Base-by-base conservation (phyloP, 1,140 invertebrate genomes). In the Calycopis cecrops region DNA sequence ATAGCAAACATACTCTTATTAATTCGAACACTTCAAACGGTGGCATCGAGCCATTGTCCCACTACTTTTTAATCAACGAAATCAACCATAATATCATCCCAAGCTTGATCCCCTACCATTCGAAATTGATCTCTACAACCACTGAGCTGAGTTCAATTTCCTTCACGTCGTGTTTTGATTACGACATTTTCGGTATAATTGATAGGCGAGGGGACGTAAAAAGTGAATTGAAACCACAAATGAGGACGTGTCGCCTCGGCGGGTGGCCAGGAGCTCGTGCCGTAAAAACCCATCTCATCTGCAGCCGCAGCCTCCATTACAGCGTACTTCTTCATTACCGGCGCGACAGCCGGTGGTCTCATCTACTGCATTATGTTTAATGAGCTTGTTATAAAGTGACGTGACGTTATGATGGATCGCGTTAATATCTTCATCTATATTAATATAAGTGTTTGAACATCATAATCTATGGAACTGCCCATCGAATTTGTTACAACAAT, bases 151-250 rank as follows among this genome's bases (percentile, higher is more conserved):
- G 40, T 44, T 16, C 8, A 14, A 44, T 9, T 16, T 44, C 40
- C 12, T 12, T 4, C 11, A 52, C 34, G 35, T 21, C 9, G 18
- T 9, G 12, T 16, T 56, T 63, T 63, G 58, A 69, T 73, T 77
- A 73, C 65, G 58, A 67, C 67, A 71, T 71, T 74, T 69, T 62
- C 44, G 63, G 28, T 44, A 53, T 66, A 62, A 62, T 62, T 62
- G 54, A 62, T 62, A 52, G 52, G 47, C 49, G 48, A 52, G 59
- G 59, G 63, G 71, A 71, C 6, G 75, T 82, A 85, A 85, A 85
- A 85, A 83, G 78, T 64, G 73, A 83, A 84, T 86, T 86, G 83
- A 83, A 85, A 86, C 76, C 79, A 74, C 80, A 80, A 81, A 81
- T 80, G 76, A 82, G 73, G 74, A 82, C 77, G 66, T 73, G 73